A percentile compares a stretch with the other conserved stretches of the same genome.
phyloP scores from a whole-genome alignment of 2,113 vertebrate genomes.

The Lepidothrix coronata region DNA sequence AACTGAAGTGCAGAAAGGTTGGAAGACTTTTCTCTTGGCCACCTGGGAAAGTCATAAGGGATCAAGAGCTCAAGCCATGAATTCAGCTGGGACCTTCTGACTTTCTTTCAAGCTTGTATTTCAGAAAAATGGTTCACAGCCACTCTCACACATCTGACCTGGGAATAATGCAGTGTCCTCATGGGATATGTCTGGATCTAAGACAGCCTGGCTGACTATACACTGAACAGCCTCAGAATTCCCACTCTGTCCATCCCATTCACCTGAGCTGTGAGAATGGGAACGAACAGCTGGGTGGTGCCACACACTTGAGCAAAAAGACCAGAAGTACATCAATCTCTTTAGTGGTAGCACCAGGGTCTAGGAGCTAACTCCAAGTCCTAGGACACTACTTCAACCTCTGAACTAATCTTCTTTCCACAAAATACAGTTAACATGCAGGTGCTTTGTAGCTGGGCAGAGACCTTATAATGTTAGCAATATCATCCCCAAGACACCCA shows the following conservation, averaged over 20 bases:
- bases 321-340: not conserved
- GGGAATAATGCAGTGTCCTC: not conserved
- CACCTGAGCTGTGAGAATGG: not conserved
- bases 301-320: not conserved
- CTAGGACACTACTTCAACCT: not conserved
- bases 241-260: not conserved
- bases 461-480: not conserved
- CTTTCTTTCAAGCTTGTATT: not conserved
- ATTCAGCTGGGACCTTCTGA: not conserved
- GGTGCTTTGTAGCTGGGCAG: not conserved
- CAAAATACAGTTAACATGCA: not conserved
- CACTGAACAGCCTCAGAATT: not conserved
- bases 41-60: not conserved
- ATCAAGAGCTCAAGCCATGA: not conserved
- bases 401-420: not conserved
- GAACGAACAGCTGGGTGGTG: not conserved
- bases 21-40: not conserved
- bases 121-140: not conserved
- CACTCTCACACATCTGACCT: not conserved
- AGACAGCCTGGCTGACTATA: not conserved
- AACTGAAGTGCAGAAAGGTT: not conserved
- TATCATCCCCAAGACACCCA: not conserved
- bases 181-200: not conserved
- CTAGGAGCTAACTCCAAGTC: not conserved
- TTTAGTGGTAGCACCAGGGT: not conserved